Conservation (phyloP, 2,888 invertebrate species). For the Caenorhabditis sp. region DNA sequence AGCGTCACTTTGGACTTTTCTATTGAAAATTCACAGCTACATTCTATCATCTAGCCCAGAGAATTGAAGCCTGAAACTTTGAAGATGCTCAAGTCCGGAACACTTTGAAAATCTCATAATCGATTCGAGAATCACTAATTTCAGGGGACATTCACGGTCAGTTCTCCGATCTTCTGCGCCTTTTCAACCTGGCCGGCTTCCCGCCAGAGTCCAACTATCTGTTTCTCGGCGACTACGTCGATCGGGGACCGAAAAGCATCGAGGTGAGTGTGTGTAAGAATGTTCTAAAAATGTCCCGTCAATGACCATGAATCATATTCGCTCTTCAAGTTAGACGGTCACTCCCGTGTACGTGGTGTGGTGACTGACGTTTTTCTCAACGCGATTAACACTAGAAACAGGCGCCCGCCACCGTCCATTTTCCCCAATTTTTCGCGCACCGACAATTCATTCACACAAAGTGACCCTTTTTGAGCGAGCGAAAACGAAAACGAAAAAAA, state of each 20-base stretch:
- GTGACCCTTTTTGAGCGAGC: not conserved
- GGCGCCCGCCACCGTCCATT: conserved; percentile 4
- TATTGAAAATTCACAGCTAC: too few relatives aligned
- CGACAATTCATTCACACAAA: conserved; percentile 24
- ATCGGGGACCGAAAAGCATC: conserved; percentile 71
- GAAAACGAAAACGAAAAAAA: conserved; percentile 5
- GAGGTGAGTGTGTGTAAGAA: conserved; percentile 59
- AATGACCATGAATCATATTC: conserved; percentile 36
- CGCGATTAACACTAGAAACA: conserved; percentile 32
- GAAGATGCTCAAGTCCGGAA: too few relatives aligned
- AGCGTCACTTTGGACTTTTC: too few relatives aligned
- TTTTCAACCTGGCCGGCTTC: conserved; percentile 69
- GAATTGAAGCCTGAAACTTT: too few relatives aligned
- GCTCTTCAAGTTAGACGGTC: conserved; percentile 22
- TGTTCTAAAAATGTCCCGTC: too few relatives aligned
- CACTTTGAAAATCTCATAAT: too few relatives aligned
- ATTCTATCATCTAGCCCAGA: too few relatives aligned
- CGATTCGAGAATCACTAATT: conserved; percentile 3
- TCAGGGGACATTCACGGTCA: conserved; percentile 78
- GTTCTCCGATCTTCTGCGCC: conserved; percentile 69
- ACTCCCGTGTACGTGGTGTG: too few relatives aligned
- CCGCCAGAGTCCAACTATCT: conserved; percentile 72
- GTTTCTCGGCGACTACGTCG: conserved; percentile 73
- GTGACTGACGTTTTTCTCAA: conserved; percentile 44
- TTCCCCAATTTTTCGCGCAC: conserved; percentile 8